Base-by-base conservation (phyloP, 2,113 vertebrate genomes). In the Lepidothrix coronata region DNA sequence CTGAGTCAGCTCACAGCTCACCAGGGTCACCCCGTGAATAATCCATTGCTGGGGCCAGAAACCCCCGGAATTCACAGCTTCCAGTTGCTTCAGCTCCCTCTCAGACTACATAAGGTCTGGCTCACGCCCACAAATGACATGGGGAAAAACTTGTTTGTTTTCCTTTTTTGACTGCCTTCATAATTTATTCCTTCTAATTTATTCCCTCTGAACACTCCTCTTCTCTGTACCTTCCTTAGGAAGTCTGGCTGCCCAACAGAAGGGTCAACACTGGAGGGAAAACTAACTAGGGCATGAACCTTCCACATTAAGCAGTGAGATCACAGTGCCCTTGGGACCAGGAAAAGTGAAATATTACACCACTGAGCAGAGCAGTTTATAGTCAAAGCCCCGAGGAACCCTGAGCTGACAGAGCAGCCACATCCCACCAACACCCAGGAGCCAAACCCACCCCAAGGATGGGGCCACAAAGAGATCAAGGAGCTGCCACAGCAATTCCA, bases 311-410 rank as follows among this genome's bases (percentile, higher is more conserved):
- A 41, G 31, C 48, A 11, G 59, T 16, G 43, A 43, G 7, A 52
- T 7, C 61, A 3, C 49, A 20, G 46, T 2, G 5, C 41, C 14
- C 49, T 48, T 23, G 46, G 39, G 52, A 43, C 16, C 19, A 41
- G 35, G 41, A 31, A 35, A 66, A 55, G 44, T 9, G 51, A 73
- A 67, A 27, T 16, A 62, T 18, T 16, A 5, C 2, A 10, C 4
- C 8, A 0, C 5, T 7, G 49, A 33, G 12, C 6, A 11, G 31
- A 46, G 21, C 4, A 4, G 22, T 24, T 71, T 39, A 44, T 1
- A 76, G 72, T 10, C 66, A 75, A 57, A 74, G 21, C 30, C 41
- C 14, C 9, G 41, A 86, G 68, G 73, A 84, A n/a, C 4, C 52
- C 65, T 75, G 87, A 84, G 91, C 89, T 92, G 77, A 14, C 51